Evolutionary conservation across 1,140 invertebrate genomes (phyloP).

Genomic region (Galendromus occidentalis): DNA sequence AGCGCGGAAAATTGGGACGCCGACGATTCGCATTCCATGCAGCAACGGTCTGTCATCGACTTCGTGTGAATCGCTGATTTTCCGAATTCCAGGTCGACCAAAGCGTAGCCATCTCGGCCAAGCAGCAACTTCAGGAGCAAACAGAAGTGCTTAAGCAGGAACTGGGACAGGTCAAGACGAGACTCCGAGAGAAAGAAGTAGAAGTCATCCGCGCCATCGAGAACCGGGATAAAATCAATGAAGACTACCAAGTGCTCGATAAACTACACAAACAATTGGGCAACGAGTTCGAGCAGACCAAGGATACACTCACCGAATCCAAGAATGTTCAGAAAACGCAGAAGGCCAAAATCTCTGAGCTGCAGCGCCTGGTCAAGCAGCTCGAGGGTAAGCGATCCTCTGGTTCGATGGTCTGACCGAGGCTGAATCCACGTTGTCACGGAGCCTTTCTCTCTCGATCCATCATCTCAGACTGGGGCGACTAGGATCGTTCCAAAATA

Average conservation of each 20-base stretch:
- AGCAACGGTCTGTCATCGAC: too few relatives aligned
- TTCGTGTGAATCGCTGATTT: too few relatives aligned
- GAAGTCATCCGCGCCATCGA: background rate
- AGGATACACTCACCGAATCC: background rate
- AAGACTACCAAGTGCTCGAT: constrained; percentile 1
- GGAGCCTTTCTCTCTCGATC: too few relatives aligned
- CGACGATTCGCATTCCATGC: too few relatives aligned
- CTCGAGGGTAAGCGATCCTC: background rate
- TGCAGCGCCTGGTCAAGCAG: background rate
- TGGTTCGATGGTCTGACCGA: too few relatives aligned
- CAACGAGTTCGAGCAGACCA: background rate
- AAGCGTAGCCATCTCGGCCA: constrained; percentile 4
- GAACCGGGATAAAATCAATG: background rate
- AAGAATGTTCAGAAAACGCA: constrained; percentile 4
- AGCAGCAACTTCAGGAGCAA: constrained; percentile 6
- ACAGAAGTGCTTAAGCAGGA: constrained; percentile 10
- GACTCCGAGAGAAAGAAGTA: constrained; percentile 3
- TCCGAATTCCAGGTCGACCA: background rate
- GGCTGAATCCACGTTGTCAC: too few relatives aligned
- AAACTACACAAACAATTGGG: constrained; percentile 1
- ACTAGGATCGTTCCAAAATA: too few relatives aligned
- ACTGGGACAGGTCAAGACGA: background rate
- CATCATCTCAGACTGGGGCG: too few relatives aligned
- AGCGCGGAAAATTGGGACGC: too few relatives aligned
- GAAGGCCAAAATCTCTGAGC: background rate